phyloP scores from a whole-genome alignment of 2,888 invertebrate genomes.

The Alsophila aescularia region DNA sequence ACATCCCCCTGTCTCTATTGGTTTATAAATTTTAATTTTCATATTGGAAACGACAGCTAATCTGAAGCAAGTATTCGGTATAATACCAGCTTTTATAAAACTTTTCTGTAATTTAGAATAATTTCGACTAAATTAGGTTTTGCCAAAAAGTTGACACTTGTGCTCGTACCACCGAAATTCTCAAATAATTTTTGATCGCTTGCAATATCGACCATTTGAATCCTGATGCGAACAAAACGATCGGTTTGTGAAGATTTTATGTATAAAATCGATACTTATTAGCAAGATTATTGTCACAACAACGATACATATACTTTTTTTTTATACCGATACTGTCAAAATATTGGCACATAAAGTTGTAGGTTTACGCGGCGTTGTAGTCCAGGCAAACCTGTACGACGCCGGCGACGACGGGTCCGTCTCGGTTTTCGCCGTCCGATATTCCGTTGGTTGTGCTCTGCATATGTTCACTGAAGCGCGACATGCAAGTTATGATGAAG shows the following conservation, averaged over 20 bases:
- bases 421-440: neutral
- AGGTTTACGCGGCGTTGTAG: conserved; percentile 25
- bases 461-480: no score
- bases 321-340: conserved; percentile 35
- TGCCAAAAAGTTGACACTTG: conserved; percentile 7
- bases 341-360: conserved; percentile 30
- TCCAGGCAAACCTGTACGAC: conserved; percentile 3
- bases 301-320: no score
- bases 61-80: no score
- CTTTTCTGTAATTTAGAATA: no score
- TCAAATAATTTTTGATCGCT: conserved; percentile 14
- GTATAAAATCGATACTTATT: conserved; percentile 21
- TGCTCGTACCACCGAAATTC: conserved; percentile 5
- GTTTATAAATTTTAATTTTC: no score
- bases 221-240: conserved; percentile 7
- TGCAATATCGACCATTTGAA: conserved; percentile 15
- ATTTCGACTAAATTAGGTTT: neutral
- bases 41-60: no score
- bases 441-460: neutral
- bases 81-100: no score
- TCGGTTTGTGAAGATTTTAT: conserved; percentile 4
- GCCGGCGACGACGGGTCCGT: neutral
- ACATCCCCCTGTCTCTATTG: no score
- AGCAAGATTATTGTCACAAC: conserved; percentile 15
- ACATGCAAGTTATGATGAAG: no score